Evolutionary conservation across 2,797 vertebrate genomes (phyloP).

Genomic region (Eupleurogrammus muticus): DNA sequence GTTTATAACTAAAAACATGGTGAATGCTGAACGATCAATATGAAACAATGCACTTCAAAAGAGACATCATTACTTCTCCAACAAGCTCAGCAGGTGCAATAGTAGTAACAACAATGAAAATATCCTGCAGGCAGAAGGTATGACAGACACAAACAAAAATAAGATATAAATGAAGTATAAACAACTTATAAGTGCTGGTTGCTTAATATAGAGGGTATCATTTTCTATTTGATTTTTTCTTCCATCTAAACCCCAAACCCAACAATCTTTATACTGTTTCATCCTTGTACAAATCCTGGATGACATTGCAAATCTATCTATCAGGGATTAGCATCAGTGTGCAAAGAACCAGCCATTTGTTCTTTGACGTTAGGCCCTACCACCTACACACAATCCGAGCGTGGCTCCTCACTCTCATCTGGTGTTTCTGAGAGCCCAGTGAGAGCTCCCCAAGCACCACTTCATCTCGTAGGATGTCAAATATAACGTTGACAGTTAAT

Average conservation of each 20-base stretch:
- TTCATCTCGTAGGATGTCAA: conserved; percentile 73
- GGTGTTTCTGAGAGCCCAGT: conserved; percentile 60
- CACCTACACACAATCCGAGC: conserved; percentile 67
- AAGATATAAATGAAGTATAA: conserved; percentile 63
- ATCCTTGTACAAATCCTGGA: conserved; percentile 49
- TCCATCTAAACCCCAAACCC: conserved; percentile 28
- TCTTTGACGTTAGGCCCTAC: conserved; percentile 73
- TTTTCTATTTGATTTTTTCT: conserved; percentile 62
- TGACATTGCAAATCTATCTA: conserved; percentile 53
- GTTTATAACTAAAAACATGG: background rate
- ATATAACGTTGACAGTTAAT: conserved; percentile 80
- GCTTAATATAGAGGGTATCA: conserved; percentile 61
- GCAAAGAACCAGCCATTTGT: conserved; percentile 63
- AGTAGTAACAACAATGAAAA: conserved; percentile 64
- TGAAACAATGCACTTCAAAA: background rate
- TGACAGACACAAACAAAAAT: too few species aligned
- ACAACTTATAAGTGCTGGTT: conserved; percentile 57
- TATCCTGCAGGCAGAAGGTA: conserved; percentile 60
- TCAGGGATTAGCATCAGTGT: conserved; percentile 57
- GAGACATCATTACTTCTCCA: conserved; percentile 11
- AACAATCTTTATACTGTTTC: conserved; percentile 51
- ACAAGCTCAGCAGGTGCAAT: conserved; percentile 54
- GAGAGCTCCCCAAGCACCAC: conserved; percentile 70
- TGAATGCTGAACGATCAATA: background rate
- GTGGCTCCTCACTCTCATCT: conserved; percentile 37